Conservation (phyloP, 2,113 vertebrate species). For the Columba livia region DNA sequence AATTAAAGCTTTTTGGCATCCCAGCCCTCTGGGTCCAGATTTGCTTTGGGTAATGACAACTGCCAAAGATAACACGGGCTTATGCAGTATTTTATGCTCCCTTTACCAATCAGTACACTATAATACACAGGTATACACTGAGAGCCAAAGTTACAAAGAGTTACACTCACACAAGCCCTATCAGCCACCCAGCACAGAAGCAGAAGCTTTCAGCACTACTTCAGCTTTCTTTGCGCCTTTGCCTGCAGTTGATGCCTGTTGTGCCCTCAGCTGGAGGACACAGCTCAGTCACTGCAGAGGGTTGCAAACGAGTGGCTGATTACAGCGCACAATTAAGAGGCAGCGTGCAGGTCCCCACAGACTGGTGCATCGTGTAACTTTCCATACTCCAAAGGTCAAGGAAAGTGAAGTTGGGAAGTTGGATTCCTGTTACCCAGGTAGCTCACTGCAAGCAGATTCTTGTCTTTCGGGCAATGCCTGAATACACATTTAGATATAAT, state of each 20-base stretch:
- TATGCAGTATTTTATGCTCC: neutral
- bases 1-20: neutral
- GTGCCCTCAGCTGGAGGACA: constrained; percentile 35
- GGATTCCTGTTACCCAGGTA: neutral
- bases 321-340: constrained; percentile 18
- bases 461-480: neutral
- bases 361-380: neutral
- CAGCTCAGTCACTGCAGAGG: constrained; percentile 27
- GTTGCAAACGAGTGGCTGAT: constrained; percentile 20
- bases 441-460: neutral
- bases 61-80: neutral
- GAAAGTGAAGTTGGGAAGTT: neutral
- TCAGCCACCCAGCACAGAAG: neutral
- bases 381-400: neutral
- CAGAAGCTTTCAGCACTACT: neutral
- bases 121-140: neutral
- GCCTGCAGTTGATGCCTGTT: neutral
- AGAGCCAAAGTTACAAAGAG: neutral
- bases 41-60: neutral
- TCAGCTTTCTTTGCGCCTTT: neutral
- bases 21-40: neutral
- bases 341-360: neutral
- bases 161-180: neutral
- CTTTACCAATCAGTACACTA: neutral
- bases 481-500: neutral